Base-by-base conservation (phyloP, 2,888 invertebrate species). In the Meta bourneti region DNA sequence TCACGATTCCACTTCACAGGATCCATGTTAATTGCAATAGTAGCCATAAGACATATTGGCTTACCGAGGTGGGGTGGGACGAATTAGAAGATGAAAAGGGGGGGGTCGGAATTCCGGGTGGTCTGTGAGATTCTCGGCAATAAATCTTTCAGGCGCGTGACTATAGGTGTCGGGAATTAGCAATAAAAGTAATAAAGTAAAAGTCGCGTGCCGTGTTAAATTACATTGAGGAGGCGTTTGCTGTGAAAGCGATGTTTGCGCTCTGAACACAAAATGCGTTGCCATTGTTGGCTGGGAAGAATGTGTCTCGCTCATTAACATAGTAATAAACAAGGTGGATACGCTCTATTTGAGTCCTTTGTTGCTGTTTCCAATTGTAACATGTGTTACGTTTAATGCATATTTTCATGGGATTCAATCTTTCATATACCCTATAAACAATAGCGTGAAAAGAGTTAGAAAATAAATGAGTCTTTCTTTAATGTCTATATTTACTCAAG, bases 171-270 rank as follows among this genome's bases (percentile, higher is more conserved):
- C 91, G 87, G 87, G 61, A 79, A 77, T 71, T 91, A 82, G 71
- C 82, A 91, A 86, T 86, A 87, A 87, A 91, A 91, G 87, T 69
- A 82, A 91, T 91, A 91, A 90, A 91, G 69, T 83, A 87, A 90
- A 91, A 91, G 91, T 91, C 91, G 91, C 91, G 91, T 91, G 91
- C 91, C 91, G 83, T 71, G 86, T 91, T 91, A 91, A 91, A 91
- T 91, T 91, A 75, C 90, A 81, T 80, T 20, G 77, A 52, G 61
- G 54, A 82, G 87, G 91, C 82, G 82, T 80, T 81, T 54, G 84
- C n/a, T 11, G 78, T n/a, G 61, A 78, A 78, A 52, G 16, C 19
- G 78, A 20, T 61, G 34, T 61, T 82, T 51, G 48, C 61, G 69
- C 34, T 16, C n/a, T n/a, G n/a, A n/a, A n/a, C n/a, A n/a, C 69